Conservation (phyloP, 1,140 invertebrate species). For the Lucilia cuprina region DNA sequence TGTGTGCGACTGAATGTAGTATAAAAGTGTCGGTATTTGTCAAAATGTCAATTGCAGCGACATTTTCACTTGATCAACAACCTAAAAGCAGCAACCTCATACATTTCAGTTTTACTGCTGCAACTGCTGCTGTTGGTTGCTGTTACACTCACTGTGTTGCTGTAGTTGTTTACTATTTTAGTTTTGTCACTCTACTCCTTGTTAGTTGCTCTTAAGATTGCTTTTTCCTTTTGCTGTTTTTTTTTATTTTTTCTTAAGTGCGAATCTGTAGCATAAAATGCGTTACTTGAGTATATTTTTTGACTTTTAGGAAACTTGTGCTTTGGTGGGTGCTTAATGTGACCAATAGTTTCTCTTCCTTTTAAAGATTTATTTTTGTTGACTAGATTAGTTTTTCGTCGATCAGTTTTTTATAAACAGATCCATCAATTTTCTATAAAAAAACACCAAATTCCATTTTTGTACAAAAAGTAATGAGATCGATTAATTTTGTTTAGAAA, state of each 20-base stretch:
- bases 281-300: background rate
- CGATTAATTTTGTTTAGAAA: no score
- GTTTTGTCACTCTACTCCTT: background rate
- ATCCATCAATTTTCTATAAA: no score
- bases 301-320: background rate
- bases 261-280: background rate
- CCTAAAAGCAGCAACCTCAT: slow-evolving; percentile 14
- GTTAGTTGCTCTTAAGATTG: background rate
- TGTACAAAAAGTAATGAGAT: no score
- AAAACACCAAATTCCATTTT: no score
- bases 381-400: no score
- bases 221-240: background rate
- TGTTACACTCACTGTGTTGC: slow-evolving; percentile 22
- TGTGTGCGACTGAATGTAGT: background rate
- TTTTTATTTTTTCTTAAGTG: background rate
- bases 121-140: background rate
- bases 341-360: background rate
- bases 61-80: slow-evolving; percentile 38
- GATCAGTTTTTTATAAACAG: no score
- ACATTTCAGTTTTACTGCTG: background rate
- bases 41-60: slow-evolving; percentile 35
- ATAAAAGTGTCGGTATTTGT: slow-evolving; percentile 38
- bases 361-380: no score
- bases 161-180: background rate
- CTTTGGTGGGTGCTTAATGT: background rate